Evolutionary conservation across 2,797 vertebrate species (phyloP).

Genomic region (Anomalospiza imberbis): DNA sequence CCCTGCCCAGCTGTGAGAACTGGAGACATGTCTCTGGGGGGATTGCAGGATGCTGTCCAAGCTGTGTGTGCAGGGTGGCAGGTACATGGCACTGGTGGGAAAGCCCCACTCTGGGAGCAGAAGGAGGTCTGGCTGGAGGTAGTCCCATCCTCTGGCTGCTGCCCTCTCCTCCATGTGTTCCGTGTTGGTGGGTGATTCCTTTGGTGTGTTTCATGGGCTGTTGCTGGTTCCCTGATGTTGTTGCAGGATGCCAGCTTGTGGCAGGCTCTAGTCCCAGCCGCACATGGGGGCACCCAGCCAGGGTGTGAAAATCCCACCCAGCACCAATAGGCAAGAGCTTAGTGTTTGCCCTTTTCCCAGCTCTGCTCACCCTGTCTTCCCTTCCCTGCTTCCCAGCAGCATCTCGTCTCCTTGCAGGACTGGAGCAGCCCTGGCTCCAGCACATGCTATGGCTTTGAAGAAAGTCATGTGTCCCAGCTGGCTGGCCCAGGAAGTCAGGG

Average conservation of each 20-base stretch:
- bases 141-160: not conserved
- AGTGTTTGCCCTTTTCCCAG: fast-evolving
- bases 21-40: not conserved
- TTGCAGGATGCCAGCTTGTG: not conserved
- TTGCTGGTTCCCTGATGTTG: not conserved
- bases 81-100: not conserved
- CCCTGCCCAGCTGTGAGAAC: not conserved
- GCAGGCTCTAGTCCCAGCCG: not conserved
- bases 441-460: not conserved
- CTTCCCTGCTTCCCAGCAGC: not conserved
- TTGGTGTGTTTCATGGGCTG: not conserved
- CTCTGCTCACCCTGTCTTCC: not conserved
- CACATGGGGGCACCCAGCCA: not conserved
- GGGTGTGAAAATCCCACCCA: not conserved
- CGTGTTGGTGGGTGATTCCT: not conserved
- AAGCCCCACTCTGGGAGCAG: not conserved
- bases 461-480: not conserved
- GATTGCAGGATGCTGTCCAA: not conserved
- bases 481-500: conserved; percentile 32
- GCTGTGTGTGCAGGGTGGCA: not conserved
- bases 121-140: not conserved
- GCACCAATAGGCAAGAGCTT: not conserved
- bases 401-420: fast-evolving
- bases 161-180: fast-evolving
- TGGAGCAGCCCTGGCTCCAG: not conserved